These are phyloP conservation scores for Meloidogyne exigua DNA, from an alignment of 1,140 invertebrate species.

Conservation along the genomic window DNA sequence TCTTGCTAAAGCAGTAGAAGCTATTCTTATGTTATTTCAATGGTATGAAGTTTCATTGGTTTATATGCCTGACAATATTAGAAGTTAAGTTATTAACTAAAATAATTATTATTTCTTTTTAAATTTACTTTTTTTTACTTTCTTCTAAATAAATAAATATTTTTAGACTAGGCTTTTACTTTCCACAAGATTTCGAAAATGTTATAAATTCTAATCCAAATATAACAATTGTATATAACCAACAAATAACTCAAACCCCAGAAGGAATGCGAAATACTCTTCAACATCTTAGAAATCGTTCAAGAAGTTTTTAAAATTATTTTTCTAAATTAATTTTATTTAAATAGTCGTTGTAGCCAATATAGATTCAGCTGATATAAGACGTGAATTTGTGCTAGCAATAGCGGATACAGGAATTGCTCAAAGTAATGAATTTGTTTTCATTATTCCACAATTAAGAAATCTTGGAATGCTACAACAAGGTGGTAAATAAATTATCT, in stretches of 20 bases:
- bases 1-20: constrained; percentile 31
- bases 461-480: constrained; percentile 45
- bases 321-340: constrained; percentile 11
- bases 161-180: constrained; percentile 37
- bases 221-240: constrained; percentile 31
- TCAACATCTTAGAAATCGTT: background rate
- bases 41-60: constrained; percentile 45
- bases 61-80: constrained; percentile 28
- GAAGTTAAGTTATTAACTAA: background rate
- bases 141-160: background rate
- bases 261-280: constrained; percentile 24
- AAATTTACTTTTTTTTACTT: too few species aligned
- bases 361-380: constrained; percentile 29
- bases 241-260: constrained; percentile 19
- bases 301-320: constrained; percentile 27
- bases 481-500: too few species aligned
- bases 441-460: constrained; percentile 31
- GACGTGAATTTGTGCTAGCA: constrained; percentile 39
- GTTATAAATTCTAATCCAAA: constrained; percentile 10
- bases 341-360: constrained; percentile 44
- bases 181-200: constrained; percentile 39
- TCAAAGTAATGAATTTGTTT: constrained; percentile 42
- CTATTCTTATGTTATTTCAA: constrained; percentile 29
- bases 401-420: constrained; percentile 36
- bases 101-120: too few species aligned